Percentiles rank a stretch among this genome's conserved stretches.
phyloP scores from a whole-genome alignment of 2,113 vertebrate genomes.

The Hippocampus comes region DNA sequence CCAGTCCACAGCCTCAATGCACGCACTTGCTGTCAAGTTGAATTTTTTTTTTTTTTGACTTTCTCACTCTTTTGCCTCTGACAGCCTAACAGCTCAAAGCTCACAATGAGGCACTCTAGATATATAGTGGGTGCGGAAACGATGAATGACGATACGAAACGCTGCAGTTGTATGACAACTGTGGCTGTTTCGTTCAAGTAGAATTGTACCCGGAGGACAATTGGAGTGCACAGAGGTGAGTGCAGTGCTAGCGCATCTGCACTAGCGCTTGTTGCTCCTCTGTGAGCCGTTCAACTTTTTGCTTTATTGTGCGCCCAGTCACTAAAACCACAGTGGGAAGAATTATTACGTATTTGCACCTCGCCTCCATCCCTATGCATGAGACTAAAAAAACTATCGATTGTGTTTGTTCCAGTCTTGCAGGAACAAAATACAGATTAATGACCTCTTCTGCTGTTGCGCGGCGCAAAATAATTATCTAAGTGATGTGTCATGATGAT shows the following conservation, averaged over 20 bases:
- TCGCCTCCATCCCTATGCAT: not conserved
- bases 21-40: no score
- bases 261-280: not conserved
- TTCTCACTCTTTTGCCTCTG: no score
- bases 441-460: conserved; percentile 30
- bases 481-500: not conserved
- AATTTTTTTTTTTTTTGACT: no score
- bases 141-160: conserved; percentile 17
- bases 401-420: conserved; percentile 20
- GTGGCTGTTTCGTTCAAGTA: conserved; percentile 18
- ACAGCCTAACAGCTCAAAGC: no score
- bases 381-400: conserved; percentile 39
- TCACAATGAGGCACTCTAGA: no score
- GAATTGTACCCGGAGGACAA: conserved; percentile 33
- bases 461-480: conserved; percentile 8
- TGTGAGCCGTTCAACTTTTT: not conserved
- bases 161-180: not conserved
- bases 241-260: conserved; percentile 6
- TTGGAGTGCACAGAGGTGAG: conserved; percentile 25
- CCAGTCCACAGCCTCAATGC: no score
- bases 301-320: conserved; percentile 1
- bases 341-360: not conserved
- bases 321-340: conserved; percentile 1
- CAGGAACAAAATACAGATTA: conserved; percentile 47
- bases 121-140: conserved; percentile 21